phyloP scores from a whole-genome alignment of 2,888 invertebrate species.

The Steinernema scapterisci region DNA sequence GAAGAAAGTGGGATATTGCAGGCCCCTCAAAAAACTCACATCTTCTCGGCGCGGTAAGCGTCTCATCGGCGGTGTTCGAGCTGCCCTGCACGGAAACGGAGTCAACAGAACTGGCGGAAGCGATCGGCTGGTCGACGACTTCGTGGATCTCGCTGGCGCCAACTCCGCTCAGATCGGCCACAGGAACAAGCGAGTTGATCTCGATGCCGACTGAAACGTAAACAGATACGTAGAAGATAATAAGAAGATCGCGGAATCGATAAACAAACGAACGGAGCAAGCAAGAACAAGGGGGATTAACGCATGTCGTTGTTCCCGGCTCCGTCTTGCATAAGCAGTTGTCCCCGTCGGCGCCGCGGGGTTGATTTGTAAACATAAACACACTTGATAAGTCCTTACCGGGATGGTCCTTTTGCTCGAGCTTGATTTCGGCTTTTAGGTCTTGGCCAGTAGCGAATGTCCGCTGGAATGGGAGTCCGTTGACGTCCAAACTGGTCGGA shows the following conservation, averaged over 20 bases:
- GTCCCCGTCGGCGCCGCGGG: neutral
- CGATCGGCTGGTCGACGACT: conserved; percentile 9
- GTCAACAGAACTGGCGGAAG: conserved; percentile 10
- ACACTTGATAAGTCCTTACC: neutral
- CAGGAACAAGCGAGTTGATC: conserved; percentile 26
- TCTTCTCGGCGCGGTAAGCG: conserved; percentile 18
- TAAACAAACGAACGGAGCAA: neutral
- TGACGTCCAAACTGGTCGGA: neutral
- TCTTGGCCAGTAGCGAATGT: conserved; percentile 7
- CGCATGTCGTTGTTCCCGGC: too few species aligned
- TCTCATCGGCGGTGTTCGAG: conserved; percentile 19
- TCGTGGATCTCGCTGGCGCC: conserved; percentile 1
- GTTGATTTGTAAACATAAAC: conserved; percentile 29
- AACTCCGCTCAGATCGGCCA: conserved; percentile 7
- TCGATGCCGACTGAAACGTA: conserved; percentile 27
- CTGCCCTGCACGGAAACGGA: conserved; percentile 28
- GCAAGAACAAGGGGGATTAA: conserved; percentile 1
- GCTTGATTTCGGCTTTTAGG: conserved; percentile 33
- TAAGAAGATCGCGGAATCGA: neutral
- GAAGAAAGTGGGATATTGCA: too few species aligned
- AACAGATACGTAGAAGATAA: neutral
- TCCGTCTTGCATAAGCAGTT: conserved; percentile 27
- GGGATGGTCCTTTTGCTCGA: conserved; percentile 31
- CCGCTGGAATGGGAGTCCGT: neutral
- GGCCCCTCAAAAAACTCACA: conserved; percentile 31